phyloP scores from a whole-genome alignment of 2,113 vertebrate genomes.

The Spea multiplicata region DNA sequence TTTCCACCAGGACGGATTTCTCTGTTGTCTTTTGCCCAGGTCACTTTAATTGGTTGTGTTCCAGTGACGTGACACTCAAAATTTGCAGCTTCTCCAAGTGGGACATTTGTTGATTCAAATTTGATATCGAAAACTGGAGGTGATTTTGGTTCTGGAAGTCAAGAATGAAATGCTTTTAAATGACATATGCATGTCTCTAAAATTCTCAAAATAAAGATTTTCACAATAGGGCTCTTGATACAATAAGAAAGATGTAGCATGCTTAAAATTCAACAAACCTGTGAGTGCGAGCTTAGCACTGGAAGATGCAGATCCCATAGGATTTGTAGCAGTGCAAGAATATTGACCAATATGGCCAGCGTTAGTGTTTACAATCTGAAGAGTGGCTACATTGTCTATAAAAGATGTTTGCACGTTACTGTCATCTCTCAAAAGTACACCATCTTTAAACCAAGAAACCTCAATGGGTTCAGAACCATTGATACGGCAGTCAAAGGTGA shows the following conservation, averaged over 20 bases:
- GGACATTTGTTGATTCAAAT: slow-evolving; percentile 76
- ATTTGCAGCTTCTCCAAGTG: slow-evolving; percentile 80
- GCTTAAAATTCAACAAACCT: slow-evolving; percentile 73
- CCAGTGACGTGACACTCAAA: slow-evolving; percentile 92
- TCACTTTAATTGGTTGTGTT: slow-evolving; percentile 87
- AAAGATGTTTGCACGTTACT: slow-evolving; percentile 78
- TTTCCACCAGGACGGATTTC: slow-evolving; percentile 90
- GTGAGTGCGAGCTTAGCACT: slow-evolving; percentile 88
- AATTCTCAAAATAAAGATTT: not conserved
- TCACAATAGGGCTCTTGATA: not conserved
- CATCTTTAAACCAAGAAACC: slow-evolving; percentile 91
- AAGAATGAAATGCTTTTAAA: slow-evolving; percentile 47
- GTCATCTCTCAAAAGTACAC: slow-evolving; percentile 70
- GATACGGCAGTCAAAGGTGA: slow-evolving; percentile 90
- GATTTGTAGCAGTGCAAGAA: slow-evolving; percentile 87
- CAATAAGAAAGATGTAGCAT: not conserved
- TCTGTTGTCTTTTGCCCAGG: slow-evolving; percentile 95
- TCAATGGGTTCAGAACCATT: slow-evolving; percentile 89
- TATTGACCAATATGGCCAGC: slow-evolving; percentile 86
- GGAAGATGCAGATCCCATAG: slow-evolving; percentile 88
- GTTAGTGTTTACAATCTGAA: slow-evolving; percentile 78
- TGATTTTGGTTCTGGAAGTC: slow-evolving; percentile 83
- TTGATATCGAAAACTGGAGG: slow-evolving; percentile 92
- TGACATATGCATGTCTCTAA: slow-evolving; percentile 12
- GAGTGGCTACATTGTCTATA: slow-evolving; percentile 83